Evolutionary conservation across 2,113 vertebrate species (phyloP).

Genomic region (Astur gentilis): DNA sequence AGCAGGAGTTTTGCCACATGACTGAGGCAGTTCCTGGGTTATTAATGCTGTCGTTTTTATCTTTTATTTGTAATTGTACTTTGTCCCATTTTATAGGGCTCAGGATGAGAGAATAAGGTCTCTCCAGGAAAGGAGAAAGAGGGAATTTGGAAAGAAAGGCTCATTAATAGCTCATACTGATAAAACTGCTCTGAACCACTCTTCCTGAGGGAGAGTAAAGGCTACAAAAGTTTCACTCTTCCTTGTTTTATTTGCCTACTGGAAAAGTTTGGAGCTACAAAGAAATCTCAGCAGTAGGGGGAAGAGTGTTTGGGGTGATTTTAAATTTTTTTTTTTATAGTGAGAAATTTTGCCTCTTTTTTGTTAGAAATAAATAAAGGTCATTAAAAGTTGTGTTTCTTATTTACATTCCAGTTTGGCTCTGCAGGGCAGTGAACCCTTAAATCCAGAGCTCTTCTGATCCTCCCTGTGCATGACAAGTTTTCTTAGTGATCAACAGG

Average conservation of each 20-base stretch:
- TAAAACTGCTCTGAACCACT: background rate
- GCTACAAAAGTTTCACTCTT: background rate
- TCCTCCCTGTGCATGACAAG: background rate
- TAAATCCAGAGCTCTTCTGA: background rate
- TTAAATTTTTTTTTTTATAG: background rate
- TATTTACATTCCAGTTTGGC: background rate
- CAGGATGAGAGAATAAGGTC: background rate
- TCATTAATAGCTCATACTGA: background rate
- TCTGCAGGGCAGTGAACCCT: background rate
- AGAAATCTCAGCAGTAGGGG: background rate
- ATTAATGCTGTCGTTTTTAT: background rate
- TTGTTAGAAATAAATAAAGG: background rate
- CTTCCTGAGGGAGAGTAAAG: background rate
- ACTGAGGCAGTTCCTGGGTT: background rate
- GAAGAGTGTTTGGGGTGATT: background rate
- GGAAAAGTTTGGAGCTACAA: background rate
- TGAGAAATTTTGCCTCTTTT: background rate
- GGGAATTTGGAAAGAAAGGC: background rate
- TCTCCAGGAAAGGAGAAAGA: background rate
- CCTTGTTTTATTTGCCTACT: background rate
- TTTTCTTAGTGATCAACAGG: background rate
- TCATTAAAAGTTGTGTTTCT: background rate
- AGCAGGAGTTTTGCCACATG: background rate
- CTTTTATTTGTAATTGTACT: background rate
- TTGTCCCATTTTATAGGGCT: background rate